phyloP scores from a whole-genome alignment of 1,140 invertebrate genomes.

The Asobara japonica region DNA sequence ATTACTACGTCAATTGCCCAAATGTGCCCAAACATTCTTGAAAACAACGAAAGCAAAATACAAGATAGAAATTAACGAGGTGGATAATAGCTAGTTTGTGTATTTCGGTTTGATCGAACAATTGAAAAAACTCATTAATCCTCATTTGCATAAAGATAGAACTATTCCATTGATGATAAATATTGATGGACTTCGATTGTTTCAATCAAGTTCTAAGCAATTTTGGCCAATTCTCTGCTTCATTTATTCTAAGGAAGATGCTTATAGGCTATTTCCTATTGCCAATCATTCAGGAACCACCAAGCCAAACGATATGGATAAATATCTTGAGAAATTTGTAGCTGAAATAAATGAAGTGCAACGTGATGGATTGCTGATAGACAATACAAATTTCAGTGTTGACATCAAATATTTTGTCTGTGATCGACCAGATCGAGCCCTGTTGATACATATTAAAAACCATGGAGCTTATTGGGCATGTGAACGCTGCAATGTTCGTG shows the following conservation, averaged over 20 bases:
- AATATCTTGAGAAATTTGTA: constrained; percentile 23
- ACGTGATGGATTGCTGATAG: neutral
- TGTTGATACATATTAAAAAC: constrained; percentile 10
- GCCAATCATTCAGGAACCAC: constrained; percentile 24
- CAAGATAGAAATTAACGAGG: constrained; percentile 19
- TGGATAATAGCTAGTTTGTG: constrained; percentile 14
- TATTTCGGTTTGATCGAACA: constrained; percentile 23
- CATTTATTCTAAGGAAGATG: neutral
- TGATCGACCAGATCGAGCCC: no score
- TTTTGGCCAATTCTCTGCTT: constrained; percentile 34
- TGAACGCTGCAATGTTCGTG: constrained; percentile 22
- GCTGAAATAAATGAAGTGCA: constrained; percentile 21
- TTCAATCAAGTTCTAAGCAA: constrained; percentile 7
- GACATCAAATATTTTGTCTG: constrained; percentile 21
- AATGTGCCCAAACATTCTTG: constrained; percentile 32
- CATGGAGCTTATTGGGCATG: constrained; percentile 18
- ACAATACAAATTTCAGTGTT: neutral
- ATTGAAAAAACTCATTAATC: constrained; percentile 6
- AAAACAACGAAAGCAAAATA: constrained; percentile 9
- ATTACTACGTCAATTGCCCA: constrained; percentile 14
- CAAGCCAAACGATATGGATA: constrained; percentile 22
- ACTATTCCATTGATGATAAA: neutral
- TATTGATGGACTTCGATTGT: no score
- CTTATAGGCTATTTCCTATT: constrained; percentile 27
- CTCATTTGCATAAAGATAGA: neutral